phyloP scores from a whole-genome alignment of 2,888 invertebrate genomes.

The Balanococcus diminutus region DNA sequence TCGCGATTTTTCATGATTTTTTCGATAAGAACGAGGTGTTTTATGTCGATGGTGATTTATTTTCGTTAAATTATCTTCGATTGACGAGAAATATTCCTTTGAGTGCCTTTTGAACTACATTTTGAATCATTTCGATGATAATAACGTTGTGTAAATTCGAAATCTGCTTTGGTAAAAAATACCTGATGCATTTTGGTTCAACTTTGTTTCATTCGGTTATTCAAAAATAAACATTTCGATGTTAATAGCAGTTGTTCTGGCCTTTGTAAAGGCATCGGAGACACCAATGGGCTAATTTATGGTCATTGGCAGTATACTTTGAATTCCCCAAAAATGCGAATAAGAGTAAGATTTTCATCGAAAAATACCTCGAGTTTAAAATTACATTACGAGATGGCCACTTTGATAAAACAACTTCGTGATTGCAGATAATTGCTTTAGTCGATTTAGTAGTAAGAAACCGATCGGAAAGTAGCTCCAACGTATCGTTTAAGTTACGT shows the following conservation, averaged over 20 bases:
- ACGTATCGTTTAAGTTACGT: not conserved
- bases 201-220: not conserved
- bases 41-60: too few species aligned
- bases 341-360: not conserved
- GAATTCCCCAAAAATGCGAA: not conserved
- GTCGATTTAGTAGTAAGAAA: not conserved
- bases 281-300: too few species aligned
- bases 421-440: not conserved
- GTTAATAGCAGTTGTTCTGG: too few species aligned
- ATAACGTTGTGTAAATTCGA: too few species aligned
- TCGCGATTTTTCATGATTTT: not conserved
- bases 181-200: not conserved
- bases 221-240: not conserved
- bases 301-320: too few species aligned
- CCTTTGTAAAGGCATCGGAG: too few species aligned
- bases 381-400: slow-evolving; percentile 1
- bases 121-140: too few species aligned
- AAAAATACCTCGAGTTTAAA: not conserved
- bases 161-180: too few species aligned
- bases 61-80: not conserved
- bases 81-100: too few species aligned
- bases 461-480: not conserved
- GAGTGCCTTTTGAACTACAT: too few species aligned
- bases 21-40: too few species aligned
- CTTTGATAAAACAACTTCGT: slow-evolving; percentile 21